phyloP scores from a whole-genome alignment of 2,888 invertebrate species.

The Cephus nigrinus region DNA sequence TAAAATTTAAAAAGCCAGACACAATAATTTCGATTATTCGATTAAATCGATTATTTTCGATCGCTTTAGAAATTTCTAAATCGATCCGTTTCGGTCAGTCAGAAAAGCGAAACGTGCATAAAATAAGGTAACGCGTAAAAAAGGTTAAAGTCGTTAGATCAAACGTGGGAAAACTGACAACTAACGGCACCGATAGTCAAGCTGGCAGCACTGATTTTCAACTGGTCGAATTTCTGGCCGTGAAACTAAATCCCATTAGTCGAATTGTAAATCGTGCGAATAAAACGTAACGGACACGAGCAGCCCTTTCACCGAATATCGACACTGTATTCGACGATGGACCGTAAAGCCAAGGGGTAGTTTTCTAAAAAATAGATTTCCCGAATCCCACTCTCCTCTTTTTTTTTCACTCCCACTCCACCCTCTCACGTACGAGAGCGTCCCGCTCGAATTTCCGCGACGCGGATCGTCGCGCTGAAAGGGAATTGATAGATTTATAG shows the following conservation, averaged over 20 bases:
- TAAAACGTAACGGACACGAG: neutral
- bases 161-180: neutral
- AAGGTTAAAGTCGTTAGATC: neutral
- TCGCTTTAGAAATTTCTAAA: too few species aligned
- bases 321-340: neutral
- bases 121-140: neutral
- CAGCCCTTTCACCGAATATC: neutral
- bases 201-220: neutral
- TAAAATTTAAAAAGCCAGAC: neutral
- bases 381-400: constrained; percentile 3
- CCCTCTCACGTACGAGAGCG: constrained; percentile 1
- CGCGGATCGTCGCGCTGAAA: constrained; percentile 23
- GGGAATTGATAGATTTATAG: constrained; percentile 56
- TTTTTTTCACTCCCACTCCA: neutral
- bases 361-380: neutral
- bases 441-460: constrained; percentile 2
- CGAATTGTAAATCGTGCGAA: neutral
- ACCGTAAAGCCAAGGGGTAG: neutral
- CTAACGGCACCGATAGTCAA: neutral
- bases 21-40: neutral
- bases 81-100: neutral
- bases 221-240: neutral
- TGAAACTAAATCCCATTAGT: neutral
- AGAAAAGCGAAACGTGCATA: neutral
- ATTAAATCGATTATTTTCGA: neutral